phyloP scores from a whole-genome alignment of 37 sponge, comb jelly and placozoan genomes.

The Axinella damicornis region DNA sequence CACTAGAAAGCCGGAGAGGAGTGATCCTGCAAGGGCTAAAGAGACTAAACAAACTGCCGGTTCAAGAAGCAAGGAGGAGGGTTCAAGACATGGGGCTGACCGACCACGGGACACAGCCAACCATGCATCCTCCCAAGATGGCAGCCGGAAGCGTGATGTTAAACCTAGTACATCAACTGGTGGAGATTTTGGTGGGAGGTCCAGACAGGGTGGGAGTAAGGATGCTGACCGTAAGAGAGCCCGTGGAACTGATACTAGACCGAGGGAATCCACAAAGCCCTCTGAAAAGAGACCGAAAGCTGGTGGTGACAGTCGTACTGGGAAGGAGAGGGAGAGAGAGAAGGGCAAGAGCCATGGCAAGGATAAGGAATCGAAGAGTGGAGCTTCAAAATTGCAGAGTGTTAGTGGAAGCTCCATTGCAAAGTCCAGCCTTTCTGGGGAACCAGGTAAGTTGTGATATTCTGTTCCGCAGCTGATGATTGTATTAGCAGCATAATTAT shows the following conservation, averaged over 20 bases:
- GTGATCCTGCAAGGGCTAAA: too few species aligned
- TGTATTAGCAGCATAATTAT: too few species aligned
- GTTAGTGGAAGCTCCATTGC: too few species aligned
- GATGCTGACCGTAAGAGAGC: not conserved
- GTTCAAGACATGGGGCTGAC: too few species aligned
- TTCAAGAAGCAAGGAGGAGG: too few species aligned
- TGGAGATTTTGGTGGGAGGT: not conserved
- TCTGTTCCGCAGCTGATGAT: too few species aligned
- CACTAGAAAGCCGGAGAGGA: too few species aligned
- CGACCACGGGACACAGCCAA: too few species aligned
- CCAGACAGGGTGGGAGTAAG: not conserved
- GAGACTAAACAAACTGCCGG: too few species aligned
- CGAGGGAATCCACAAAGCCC: not conserved
- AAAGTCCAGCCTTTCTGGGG: too few species aligned
- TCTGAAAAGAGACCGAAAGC: not conserved
- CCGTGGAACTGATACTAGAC: not conserved
- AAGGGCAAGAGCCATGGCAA: not conserved
- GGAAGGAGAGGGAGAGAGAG: conserved; percentile 14
- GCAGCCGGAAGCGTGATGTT: not conserved
- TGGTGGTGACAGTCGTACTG: not conserved
- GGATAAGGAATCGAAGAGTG: not conserved
- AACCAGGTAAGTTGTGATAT: too few species aligned
- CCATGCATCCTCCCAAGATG: not conserved
- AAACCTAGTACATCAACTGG: not conserved
- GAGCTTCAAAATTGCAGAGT: too few species aligned